Evolutionary conservation across 2,113 vertebrate genomes (phyloP).

Genomic region (Vireo altiloquus): DNA sequence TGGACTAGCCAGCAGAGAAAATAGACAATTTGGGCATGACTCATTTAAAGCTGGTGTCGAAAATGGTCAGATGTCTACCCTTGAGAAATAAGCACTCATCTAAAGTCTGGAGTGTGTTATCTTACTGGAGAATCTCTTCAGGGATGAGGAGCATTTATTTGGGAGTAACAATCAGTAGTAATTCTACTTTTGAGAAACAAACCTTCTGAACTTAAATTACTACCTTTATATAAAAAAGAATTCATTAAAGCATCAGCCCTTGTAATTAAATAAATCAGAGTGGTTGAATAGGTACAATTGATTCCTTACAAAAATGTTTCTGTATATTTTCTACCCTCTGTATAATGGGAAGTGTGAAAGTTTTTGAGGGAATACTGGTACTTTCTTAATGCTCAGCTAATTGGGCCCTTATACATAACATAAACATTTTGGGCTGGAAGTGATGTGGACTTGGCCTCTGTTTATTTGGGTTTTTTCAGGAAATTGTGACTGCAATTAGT

Average conservation of each 20-base stretch:
- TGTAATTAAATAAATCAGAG: not conserved
- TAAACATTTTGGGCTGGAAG: slow-evolving; percentile 16
- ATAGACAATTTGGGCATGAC: not conserved
- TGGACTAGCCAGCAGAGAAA: not conserved
- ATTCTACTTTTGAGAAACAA: not conserved
- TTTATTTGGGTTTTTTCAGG: slow-evolving; percentile 63
- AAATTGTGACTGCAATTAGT: slow-evolving; percentile 64
- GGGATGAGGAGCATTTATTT: not conserved
- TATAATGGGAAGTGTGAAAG: not conserved
- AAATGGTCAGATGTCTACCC: not conserved
- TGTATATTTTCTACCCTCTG: not conserved
- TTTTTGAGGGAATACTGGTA: slow-evolving; percentile 10
- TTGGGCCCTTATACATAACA: not conserved
- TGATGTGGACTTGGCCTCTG: slow-evolving; percentile 35
- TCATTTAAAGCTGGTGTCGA: not conserved
- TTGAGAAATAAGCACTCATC: not conserved
- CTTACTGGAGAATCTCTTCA: not conserved
- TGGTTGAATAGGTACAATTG: not conserved
- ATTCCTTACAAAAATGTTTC: slow-evolving; percentile 8
- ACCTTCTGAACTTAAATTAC: not conserved
- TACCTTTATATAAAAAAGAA: not conserved
- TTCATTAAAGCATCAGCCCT: not conserved
- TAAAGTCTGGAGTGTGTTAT: not conserved
- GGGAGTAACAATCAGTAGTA: not conserved
- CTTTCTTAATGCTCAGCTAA: slow-evolving; percentile 35